Evolutionary conservation across 2,888 invertebrate genomes (phyloP), one percentile per base, ranked within the genome.

Genomic region (Cetonia aurata): DNA sequence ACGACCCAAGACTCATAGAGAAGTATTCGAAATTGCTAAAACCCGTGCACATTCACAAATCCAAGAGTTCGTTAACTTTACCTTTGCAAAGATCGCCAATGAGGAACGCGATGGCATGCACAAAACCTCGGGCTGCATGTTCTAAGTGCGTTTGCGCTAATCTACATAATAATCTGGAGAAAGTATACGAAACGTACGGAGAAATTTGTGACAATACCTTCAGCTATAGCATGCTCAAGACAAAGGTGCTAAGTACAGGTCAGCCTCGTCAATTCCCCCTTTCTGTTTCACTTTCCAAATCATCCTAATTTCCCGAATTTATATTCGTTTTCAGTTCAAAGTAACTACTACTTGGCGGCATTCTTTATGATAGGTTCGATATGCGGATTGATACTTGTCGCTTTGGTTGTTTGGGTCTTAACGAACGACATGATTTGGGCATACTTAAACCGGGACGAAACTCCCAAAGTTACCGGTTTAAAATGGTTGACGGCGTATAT

Each of bases 1-100:
- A 71, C 31, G 71, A 71, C 50, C 71, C 69, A 10, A 44, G 71
- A 31, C 50, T 71, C 13, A 62, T 71, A 10, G 69, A 71, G 19
- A 71, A 71, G 15, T 71, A 71, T 52, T 62, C 52, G 2, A 65
- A 57, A 50, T 53, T 71, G 9, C 19, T 71, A 17, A 71, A 56
- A 48, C 71, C 71, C 9, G 71, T 71, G 33, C 44, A 57, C 37
- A 53, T 69, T 31, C 60, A 46, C 9, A 68, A 69, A 42, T 69
- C 71, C 9, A 65, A 59, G 48, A 71, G 71, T 65, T 71, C 71
- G 6, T 44, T 69, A 65, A 71, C 69, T 2, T 13, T 71, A 17
- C 71, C 71, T 13, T 37, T 69, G 25, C 12, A 53, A 10, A 53
- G 41, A 48, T 13, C 25, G 9, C 6, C 52, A 50, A 41, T 37